These are phyloP conservation scores for Buathra laborator DNA, from an alignment of 2,888 invertebrate species.

Conservation along the genomic window DNA sequence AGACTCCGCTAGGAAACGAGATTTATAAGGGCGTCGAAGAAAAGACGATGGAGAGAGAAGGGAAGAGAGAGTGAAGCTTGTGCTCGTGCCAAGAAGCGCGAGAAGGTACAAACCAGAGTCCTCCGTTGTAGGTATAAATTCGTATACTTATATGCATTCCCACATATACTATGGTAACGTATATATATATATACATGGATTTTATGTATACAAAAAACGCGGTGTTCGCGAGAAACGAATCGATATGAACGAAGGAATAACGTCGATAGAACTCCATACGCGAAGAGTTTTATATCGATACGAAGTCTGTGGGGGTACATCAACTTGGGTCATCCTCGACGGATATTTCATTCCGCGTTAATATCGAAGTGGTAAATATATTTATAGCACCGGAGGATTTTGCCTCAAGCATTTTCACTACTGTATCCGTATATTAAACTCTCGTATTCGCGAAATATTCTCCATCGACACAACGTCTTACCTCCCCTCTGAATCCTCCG, in stretches of 20 bases:
- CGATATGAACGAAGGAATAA: conserved; percentile 27
- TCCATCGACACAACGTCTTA: conserved; percentile 28
- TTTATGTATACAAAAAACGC: background rate
- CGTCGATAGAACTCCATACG: conserved; percentile 20
- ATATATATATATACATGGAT: conserved; percentile 20
- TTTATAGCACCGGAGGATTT: conserved; percentile 20
- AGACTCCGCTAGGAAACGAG: conserved; percentile 44
- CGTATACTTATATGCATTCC: background rate
- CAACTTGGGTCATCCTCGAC: conserved; percentile 20
- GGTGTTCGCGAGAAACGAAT: conserved; percentile 20
- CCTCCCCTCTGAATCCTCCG: background rate
- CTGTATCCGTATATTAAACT: conserved; percentile 9
- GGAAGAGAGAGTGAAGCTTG: conserved; percentile 24
- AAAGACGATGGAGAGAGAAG: conserved; percentile 41
- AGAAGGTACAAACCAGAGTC: conserved; percentile 41
- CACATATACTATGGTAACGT: background rate
- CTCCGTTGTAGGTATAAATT: conserved; percentile 17
- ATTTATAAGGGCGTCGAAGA: conserved; percentile 61
- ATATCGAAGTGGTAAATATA: conserved; percentile 37
- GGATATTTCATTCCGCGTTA: conserved; percentile 50
- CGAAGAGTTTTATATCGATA: conserved; percentile 3
- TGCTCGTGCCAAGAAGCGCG: conserved; percentile 49
- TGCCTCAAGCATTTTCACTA: conserved; percentile 1
- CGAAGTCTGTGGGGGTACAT: background rate
- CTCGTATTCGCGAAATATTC: background rate